phyloP scores from a whole-genome alignment of 2,113 vertebrate genomes.

The Symphodus melops region DNA sequence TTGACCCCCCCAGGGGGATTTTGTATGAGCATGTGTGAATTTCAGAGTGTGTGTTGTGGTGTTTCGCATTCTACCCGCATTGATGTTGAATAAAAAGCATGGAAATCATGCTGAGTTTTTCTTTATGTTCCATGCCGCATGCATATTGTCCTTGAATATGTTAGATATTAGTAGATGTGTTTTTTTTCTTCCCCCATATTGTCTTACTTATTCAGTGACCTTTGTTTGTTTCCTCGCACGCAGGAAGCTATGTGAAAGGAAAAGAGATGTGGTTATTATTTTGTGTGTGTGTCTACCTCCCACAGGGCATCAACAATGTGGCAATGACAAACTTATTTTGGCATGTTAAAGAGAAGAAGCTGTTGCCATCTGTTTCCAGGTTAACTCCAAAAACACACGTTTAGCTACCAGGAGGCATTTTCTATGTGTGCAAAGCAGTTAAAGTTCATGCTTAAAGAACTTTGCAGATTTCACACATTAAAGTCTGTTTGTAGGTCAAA shows the following conservation, averaged over 20 bases:
- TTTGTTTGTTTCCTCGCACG: constrained; percentile 24
- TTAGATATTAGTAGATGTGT: neutral
- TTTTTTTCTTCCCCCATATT: neutral
- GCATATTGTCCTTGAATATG: neutral
- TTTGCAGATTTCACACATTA: neutral
- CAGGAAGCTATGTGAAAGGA: constrained; percentile 24
- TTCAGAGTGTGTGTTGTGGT: neutral
- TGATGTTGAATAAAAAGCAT: constrained; percentile 2
- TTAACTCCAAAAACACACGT: neutral
- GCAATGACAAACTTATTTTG: neutral
- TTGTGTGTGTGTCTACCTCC: neutral
- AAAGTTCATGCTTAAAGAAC: neutral
- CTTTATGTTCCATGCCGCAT: constrained; percentile 7
- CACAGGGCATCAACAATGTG: constrained; percentile 10
- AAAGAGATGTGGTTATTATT: neutral
- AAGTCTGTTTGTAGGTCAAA: too few species aligned
- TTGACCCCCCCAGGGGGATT: constrained; percentile 12
- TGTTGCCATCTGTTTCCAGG: neutral
- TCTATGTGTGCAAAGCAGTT: neutral
- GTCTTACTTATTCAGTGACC: constrained; percentile 8
- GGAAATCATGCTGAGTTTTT: constrained; percentile 7
- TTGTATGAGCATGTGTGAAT: constrained; percentile 21
- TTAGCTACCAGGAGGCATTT: neutral
- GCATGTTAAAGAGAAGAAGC: neutral
- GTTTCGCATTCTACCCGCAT: constrained; percentile 4